Conservation (phyloP, 2,113 vertebrate genomes). For the Paramormyrops kingsleyae region DNA sequence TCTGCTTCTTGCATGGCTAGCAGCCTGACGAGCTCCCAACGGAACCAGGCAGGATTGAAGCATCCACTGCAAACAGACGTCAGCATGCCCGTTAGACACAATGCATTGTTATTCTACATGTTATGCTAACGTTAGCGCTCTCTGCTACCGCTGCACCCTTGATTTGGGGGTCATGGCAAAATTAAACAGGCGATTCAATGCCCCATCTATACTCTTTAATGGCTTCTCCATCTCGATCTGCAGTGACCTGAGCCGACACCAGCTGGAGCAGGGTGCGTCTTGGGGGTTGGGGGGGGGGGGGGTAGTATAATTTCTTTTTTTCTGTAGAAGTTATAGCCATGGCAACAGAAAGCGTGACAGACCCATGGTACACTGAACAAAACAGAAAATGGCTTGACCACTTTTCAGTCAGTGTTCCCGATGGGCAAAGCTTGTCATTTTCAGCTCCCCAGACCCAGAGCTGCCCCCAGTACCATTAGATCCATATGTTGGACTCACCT, state of each 20-base stretch:
- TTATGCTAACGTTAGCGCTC: background rate
- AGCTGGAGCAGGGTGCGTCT: background rate
- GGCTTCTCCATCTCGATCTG: background rate
- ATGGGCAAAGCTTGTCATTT: background rate
- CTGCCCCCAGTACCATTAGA: background rate
- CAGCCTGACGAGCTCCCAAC: background rate
- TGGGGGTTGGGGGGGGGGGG: background rate
- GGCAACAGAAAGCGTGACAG: background rate
- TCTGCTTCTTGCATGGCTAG: background rate
- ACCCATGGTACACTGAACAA: background rate
- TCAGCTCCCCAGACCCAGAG: background rate
- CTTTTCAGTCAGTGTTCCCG: background rate
- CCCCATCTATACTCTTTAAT: background rate
- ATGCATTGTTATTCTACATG: background rate
- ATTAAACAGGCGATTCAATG: background rate
- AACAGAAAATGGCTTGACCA: background rate
- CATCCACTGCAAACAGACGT: background rate
- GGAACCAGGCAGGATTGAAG: background rate
- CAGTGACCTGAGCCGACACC: background rate
- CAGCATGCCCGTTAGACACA: background rate
- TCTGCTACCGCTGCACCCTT: background rate
- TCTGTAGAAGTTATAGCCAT: background rate
- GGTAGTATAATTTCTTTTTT: background rate
- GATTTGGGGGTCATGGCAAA: background rate
- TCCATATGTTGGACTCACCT: background rate